Conservation (phyloP, 2,113 vertebrate species). For the Perccottus glenii region DNA sequence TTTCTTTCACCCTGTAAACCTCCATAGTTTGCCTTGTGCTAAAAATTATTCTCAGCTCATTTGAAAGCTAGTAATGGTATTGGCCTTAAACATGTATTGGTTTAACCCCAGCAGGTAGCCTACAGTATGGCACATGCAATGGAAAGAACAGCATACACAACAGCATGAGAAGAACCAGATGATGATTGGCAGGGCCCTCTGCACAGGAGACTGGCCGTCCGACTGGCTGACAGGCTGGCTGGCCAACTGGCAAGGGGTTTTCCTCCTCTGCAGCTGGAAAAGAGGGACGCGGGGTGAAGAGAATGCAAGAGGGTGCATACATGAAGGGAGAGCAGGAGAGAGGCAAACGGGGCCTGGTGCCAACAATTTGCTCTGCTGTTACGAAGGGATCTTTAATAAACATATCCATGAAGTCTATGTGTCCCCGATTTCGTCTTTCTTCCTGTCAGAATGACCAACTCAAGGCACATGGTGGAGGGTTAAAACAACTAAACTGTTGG, state of each 20-base stretch:
- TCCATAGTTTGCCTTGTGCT: not conserved
- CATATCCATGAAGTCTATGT: constrained; percentile 52
- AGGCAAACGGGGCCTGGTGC: constrained; percentile 30
- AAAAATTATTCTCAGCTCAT: not conserved
- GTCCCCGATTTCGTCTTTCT: constrained; percentile 13
- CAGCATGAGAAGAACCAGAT: constrained; percentile 39
- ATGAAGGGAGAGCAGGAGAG: constrained; percentile 17
- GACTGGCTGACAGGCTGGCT: constrained; percentile 31
- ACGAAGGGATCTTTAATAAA: constrained; percentile 73
- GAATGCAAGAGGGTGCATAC: constrained; percentile 7
- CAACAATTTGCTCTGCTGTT: constrained; percentile 75
- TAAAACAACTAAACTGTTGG: constrained; percentile 24
- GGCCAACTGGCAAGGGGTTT: constrained; percentile 62
- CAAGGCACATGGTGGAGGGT: constrained; percentile 32
- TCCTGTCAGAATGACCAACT: constrained; percentile 18
- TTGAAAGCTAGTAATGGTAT: constrained; percentile 3
- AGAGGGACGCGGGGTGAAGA: constrained; percentile 31
- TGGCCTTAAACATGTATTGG: constrained; percentile 20
- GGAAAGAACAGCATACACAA: constrained; percentile 41
- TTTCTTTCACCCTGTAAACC: too few species aligned
- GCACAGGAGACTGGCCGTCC: constrained; percentile 43
- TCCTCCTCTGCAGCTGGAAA: constrained; percentile 60
- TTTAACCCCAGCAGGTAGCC: constrained; percentile 43
- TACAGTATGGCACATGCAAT: constrained; percentile 30
- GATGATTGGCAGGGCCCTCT: constrained; percentile 76